Evolutionary conservation across 2,888 invertebrate genomes (phyloP).

Genomic region (Nephrocerus scutellatus): DNA sequence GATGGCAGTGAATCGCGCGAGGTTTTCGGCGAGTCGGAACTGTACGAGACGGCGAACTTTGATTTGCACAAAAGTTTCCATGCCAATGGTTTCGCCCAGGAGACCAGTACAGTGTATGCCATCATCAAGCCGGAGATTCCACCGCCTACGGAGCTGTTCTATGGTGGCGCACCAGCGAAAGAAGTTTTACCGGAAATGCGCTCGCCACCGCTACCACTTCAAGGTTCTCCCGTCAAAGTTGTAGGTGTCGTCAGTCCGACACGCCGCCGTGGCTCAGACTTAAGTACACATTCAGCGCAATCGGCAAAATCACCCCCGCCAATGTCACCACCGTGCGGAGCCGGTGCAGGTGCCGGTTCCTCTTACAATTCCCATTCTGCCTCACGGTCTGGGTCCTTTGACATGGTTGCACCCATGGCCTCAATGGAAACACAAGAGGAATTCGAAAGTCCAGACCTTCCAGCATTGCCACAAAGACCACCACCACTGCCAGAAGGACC

Average conservation of each 20-base stretch:
- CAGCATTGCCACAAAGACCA: constrained; percentile 33
- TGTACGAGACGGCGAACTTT: constrained; percentile 40
- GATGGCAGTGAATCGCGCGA: constrained; percentile 46
- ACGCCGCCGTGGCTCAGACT: constrained; percentile 30
- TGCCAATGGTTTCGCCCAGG: constrained; percentile 40
- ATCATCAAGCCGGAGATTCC: constrained; percentile 44
- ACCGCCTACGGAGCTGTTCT: constrained; percentile 31
- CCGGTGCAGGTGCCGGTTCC: constrained; percentile 21
- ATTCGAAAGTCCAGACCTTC: constrained; percentile 32
- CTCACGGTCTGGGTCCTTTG: constrained; percentile 29
- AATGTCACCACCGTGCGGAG: constrained; percentile 28
- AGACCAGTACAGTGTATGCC: constrained; percentile 46
- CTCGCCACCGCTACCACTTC: constrained; percentile 6
- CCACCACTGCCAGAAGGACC: constrained; percentile 47
- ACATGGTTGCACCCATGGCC: constrained; percentile 41
- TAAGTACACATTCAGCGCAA: constrained; percentile 23
- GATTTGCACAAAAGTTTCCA: constrained; percentile 45
- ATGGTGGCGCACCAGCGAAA: constrained; percentile 23
- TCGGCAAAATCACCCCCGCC: constrained; percentile 34
- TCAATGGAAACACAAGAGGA: constrained; percentile 40
- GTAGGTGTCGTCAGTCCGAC: constrained; percentile 40
- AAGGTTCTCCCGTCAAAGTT: constrained; percentile 24
- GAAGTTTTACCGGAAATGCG: background rate
- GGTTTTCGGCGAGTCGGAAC: constrained; percentile 46
- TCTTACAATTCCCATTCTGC: constrained; percentile 21